Percentiles rank a stretch among this genome's conserved stretches.
phyloP scores from a whole-genome alignment of 2,113 vertebrate species.

The Dicentrarchus labrax region DNA sequence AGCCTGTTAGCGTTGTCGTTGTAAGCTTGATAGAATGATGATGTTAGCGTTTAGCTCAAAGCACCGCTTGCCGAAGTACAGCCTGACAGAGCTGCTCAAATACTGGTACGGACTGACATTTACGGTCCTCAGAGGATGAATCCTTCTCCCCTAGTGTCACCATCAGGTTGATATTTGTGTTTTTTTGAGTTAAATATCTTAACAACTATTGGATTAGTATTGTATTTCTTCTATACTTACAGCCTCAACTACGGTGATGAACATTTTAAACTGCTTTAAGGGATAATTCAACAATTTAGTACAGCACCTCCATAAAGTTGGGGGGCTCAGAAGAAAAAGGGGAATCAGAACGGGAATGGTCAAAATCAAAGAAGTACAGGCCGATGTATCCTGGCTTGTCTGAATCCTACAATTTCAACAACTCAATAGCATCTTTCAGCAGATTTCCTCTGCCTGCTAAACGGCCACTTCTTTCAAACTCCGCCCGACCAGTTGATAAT shows the following conservation, averaged over 20 bases:
- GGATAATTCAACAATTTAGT: not conserved
- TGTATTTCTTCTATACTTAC: too few relatives aligned
- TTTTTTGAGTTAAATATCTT: not conserved
- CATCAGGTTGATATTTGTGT: too few relatives aligned
- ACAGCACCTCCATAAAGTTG: not conserved
- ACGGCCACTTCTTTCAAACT: not conserved
- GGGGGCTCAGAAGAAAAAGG: not conserved
- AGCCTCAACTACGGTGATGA: not conserved
- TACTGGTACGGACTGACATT: too few relatives aligned
- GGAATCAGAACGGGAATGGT: not conserved
- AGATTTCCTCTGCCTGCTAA: not conserved
- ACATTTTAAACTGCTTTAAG: too few relatives aligned
- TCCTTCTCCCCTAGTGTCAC: too few relatives aligned
- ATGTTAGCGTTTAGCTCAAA: constrained; percentile 1
- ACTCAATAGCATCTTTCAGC: not conserved
- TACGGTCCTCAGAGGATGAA: too few relatives aligned
- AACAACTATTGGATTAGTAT: too few relatives aligned
- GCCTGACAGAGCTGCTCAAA: not conserved
- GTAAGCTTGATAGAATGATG: not conserved
- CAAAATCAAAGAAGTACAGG: not conserved
- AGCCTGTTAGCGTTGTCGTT: not conserved
- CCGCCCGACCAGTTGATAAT: not conserved
- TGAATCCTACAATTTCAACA: not conserved
- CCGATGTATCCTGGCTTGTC: not conserved
- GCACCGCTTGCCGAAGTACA: not conserved